Conservation (phyloP, 2,797 vertebrate genomes). For the Hephaestus fuliginosus region DNA sequence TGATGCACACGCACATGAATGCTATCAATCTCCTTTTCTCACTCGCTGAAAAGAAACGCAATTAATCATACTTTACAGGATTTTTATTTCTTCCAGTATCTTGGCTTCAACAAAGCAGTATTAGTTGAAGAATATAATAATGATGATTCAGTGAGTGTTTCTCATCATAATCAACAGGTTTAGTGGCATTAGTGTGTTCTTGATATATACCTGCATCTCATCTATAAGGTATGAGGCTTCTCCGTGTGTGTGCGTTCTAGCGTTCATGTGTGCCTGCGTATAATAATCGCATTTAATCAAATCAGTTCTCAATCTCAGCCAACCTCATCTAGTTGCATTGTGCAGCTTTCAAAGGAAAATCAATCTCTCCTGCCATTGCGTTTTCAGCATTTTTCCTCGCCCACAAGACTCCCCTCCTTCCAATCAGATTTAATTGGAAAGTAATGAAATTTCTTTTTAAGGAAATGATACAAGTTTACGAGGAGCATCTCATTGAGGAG, state of each 20-base stretch:
- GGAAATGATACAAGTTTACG: slow-evolving; percentile 64
- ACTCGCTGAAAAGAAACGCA: background rate
- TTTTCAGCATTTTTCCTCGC: slow-evolving; percentile 28
- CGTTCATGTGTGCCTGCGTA: background rate
- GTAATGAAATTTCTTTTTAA: slow-evolving; percentile 71
- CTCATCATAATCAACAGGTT: background rate
- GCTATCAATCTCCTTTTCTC: background rate
- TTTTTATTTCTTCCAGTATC: background rate
- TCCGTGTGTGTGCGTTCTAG: slow-evolving; percentile 2
- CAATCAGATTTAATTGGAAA: slow-evolving; percentile 66
- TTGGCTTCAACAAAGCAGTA: background rate
- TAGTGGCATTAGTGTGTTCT: background rate
- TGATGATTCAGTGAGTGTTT: background rate
- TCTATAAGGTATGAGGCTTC: background rate
- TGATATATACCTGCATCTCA: background rate
- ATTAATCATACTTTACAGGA: background rate
- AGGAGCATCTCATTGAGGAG: slow-evolving; percentile 55
- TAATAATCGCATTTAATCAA: slow-evolving; percentile 55
- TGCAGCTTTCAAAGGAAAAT: slow-evolving; percentile 60
- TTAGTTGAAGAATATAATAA: too few relatives aligned
- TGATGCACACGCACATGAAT: background rate
- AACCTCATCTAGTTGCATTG: slow-evolving; percentile 42
- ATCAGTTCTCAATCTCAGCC: slow-evolving; percentile 39
- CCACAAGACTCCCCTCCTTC: slow-evolving; percentile 24
- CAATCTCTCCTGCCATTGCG: slow-evolving; percentile 38